Evolutionary conservation across 2,797 vertebrate species (phyloP), one percentile per base, ranked within the genome.

Genomic region (Adelosebastes latens): DNA sequence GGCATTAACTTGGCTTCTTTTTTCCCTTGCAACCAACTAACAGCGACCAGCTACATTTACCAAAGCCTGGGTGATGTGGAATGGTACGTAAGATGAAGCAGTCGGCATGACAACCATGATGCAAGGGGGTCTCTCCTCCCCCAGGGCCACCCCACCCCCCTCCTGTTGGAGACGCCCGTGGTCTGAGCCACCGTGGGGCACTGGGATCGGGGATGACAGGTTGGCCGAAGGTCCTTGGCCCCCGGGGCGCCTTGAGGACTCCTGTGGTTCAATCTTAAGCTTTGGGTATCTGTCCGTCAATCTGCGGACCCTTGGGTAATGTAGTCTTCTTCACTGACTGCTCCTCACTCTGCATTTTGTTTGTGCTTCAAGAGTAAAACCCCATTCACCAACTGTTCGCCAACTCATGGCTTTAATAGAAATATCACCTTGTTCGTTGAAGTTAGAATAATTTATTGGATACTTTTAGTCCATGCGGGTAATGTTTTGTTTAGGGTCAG

Each of bases 21-120:
- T 99, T 99, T 99, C 98, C 98, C 98, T 99, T 97, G 96, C 96
- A 97, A 97, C 96, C 96, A 96, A 97, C 95, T 97, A 97, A 99
- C 98, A 99, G 99, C 99, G 97, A 99, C 99, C 99, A 99, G 98
- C 98, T 99, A 99, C 99, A 99, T 99, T 99, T 99, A 99, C 99
- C 99, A 99, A 98, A 98, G 97, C 98, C 99, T 99, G 98, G 98
- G 99, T 99, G 99, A 99, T 99, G 99, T 99, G 99, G 99, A 99
- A 98, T 99, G 99, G 99, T 99, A 99, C 99, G 98, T 99, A 99
- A 97, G 98, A 99, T 98, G 99, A 99, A 99, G 99, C 99, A 98
- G 97, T 99, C 98, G 99, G 97, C 98, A 99, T 99, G 99, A 98
- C 98, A 99, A 99, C 98, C 99, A 97, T 99, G 99, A 98, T 92